These are phyloP conservation scores for Calcarius lapponicus DNA, from an alignment of 2,797 vertebrate species.

Conservation along the genomic window DNA sequence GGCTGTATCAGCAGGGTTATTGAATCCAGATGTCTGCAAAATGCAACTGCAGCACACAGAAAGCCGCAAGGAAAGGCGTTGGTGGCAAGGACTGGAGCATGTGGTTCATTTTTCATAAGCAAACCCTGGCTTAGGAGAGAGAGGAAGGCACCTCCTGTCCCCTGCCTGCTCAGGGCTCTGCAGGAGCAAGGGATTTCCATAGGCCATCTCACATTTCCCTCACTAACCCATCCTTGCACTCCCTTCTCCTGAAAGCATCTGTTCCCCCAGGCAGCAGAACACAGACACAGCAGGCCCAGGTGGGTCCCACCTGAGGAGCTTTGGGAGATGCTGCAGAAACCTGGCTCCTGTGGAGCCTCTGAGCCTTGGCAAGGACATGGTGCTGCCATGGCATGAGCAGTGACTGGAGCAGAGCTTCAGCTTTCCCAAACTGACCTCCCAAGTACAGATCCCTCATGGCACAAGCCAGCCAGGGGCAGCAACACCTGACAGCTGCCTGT, in stretches of 20 bases:
- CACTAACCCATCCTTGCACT: neutral
- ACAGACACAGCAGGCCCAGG: neutral
- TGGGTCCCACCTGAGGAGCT: neutral
- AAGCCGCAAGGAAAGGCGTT: conserved; percentile 31
- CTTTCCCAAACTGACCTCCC: neutral
- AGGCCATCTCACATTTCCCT: neutral
- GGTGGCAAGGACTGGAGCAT: neutral
- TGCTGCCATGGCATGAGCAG: neutral
- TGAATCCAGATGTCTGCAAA: conserved; percentile 74
- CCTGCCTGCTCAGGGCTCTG: neutral
- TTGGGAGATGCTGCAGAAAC: neutral
- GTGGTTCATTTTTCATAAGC: conserved; percentile 32
- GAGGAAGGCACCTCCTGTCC: neutral
- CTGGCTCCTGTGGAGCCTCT: accelerated
- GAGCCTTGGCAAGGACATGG: accelerated
- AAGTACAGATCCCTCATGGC: neutral
- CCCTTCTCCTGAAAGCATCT: neutral
- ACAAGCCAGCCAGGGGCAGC: neutral
- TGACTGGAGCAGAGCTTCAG: neutral
- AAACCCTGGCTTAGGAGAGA: neutral
- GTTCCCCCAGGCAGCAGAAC: neutral
- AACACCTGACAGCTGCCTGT: neutral
- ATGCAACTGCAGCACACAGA: conserved; percentile 54
- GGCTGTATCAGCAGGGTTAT: conserved; percentile 68
- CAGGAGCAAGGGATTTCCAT: neutral